A percentile compares a stretch with the other conserved stretches of the same genome.
phyloP scores from a whole-genome alignment of 2,797 vertebrate genomes.

The Perodicticus potto region DNA sequence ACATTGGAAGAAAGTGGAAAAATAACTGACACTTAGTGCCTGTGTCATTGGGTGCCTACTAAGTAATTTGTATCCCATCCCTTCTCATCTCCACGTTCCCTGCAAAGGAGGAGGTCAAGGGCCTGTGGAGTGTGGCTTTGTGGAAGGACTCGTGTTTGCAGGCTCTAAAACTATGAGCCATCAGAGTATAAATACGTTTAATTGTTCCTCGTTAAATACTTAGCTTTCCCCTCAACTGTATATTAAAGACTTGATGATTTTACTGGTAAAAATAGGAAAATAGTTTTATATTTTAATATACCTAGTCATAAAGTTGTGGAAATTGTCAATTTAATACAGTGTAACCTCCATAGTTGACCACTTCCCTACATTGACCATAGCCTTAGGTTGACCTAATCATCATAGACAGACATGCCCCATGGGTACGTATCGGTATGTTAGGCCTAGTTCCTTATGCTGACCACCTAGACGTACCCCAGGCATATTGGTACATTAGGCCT shows the following conservation, averaged over 20 bases:
- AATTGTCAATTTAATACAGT: neutral
- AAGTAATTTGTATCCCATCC: neutral
- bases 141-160: neutral
- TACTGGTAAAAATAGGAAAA: neutral
- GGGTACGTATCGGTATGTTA: too few relatives aligned
- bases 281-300: conserved; percentile 34
- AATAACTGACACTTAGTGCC: neutral
- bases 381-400: too few relatives aligned
- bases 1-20: neutral
- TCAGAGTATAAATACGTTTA: neutral
- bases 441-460: too few relatives aligned
- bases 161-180: neutral
- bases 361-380: too few relatives aligned
- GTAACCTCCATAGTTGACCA: too few relatives aligned
- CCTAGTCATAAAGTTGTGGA: neutral
- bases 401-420: too few relatives aligned
- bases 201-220: neutral
- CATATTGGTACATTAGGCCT: too few relatives aligned
- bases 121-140: neutral
- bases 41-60: neutral
- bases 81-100: neutral
- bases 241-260: conserved; percentile 19
- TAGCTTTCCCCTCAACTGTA: neutral
- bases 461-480: too few relatives aligned
- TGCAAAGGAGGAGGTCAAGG: neutral